phyloP scores from a whole-genome alignment of 2,888 invertebrate genomes.

The Caradrina kadenii region DNA sequence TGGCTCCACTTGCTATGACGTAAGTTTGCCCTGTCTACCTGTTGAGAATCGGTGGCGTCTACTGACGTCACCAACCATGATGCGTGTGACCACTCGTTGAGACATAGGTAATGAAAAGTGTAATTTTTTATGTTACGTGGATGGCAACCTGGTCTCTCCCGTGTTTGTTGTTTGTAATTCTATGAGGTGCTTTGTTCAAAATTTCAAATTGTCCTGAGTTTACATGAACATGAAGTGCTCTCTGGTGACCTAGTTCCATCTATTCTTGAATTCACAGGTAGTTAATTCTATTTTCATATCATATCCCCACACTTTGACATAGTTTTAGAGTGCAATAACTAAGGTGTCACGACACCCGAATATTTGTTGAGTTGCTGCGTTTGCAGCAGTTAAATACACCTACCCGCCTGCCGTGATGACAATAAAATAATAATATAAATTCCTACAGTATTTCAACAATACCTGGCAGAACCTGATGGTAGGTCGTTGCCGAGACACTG shows the following conservation, averaged over 20 bases:
- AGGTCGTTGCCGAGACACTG: neutral
- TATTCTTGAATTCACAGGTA: slow-evolving; percentile 77
- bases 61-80: slow-evolving; percentile 30
- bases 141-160: neutral
- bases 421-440: slow-evolving; percentile 11
- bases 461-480: neutral
- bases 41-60: slow-evolving; percentile 26
- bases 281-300: slow-evolving; percentile 77
- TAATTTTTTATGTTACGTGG: neutral
- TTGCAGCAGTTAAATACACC: slow-evolving; percentile 15
- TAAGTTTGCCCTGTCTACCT: slow-evolving; percentile 30
- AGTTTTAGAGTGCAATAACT: slow-evolving; percentile 65
- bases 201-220: slow-evolving; percentile 17
- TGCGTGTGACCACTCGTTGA: slow-evolving; percentile 5
- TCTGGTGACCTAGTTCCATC: slow-evolving; percentile 71
- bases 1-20: slow-evolving; percentile 34
- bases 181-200: slow-evolving; percentile 5
- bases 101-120: slow-evolving; percentile 8
- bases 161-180: neutral
- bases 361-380: slow-evolving; percentile 8
- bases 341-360: slow-evolving; percentile 27
- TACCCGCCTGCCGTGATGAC: slow-evolving; percentile 5
- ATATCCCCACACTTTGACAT: slow-evolving; percentile 80
- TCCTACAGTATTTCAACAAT: slow-evolving; percentile 6
- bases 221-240: slow-evolving; percentile 39